Base-by-base conservation (phyloP, 1,140 invertebrate species). In the Ostrea denselamellosa region DNA sequence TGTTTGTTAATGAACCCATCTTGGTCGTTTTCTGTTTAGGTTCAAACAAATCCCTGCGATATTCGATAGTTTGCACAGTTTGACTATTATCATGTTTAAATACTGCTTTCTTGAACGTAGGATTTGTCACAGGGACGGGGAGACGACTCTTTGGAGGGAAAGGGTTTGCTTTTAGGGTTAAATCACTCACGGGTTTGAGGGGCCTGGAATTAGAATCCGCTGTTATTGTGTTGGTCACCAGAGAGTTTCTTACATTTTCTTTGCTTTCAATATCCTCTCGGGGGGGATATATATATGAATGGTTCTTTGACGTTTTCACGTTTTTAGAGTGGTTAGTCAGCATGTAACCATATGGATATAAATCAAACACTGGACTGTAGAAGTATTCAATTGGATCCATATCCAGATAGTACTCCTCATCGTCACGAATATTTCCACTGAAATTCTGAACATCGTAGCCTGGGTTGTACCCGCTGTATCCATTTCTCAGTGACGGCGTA, bases 21-120 rank as follows among this genome's bases (percentile, higher is more conserved):
- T 25, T 25, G 14, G 68, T 77, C 28, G 25, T 77, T 77, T 77
- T 77, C 68, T 77, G 68, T 77, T 77, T 77, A 1, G 68, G 68
- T 28, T 77, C 68, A 77, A 77, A 77, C 68, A 77, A 77, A 34
- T 77, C 68, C 68, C 68, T 77, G 68, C 68, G 68, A 77, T 77
- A 77, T 34, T 77, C 68, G 68, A 77, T 77, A 77, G 9, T 28
- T 77, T 77, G 68, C 25, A 77, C 68, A 77, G 28, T 34, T 77
- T 22, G 68, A 77, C 28, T 77, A 10, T 8, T 34, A 17, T 77
- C 68, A 34, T 77, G 68, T 77, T 77, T 77, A 10, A 28, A 14
- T 77, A 34, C 28, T 77, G 68, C 22, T 77, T 77, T 77, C 28
- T 77, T 77, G 9, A 77, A 77, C 9, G 8, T 77, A 14, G 68